A percentile compares a stretch with the other conserved stretches of the same genome.
Evolutionary conservation across 2,888 invertebrate species (phyloP).

Genomic region (Epinotia bilunana): DNA sequence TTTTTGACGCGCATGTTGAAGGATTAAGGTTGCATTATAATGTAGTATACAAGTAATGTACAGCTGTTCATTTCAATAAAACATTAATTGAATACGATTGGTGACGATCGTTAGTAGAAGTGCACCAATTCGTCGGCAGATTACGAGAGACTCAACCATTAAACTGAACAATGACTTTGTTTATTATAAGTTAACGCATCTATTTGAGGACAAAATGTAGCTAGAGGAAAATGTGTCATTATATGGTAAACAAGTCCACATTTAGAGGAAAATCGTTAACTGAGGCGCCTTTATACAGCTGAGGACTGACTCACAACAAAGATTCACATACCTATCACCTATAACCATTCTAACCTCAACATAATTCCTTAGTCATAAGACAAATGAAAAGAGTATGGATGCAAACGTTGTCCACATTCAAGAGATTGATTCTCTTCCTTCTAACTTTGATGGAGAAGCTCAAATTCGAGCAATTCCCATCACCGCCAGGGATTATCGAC

Average conservation of each 20-base stretch:
- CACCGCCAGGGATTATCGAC: conserved; percentile 58
- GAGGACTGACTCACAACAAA: conserved; percentile 41
- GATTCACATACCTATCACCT: conserved; percentile 1
- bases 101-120: not conserved
- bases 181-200: conserved; percentile 6
- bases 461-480: conserved; percentile 31
- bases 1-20: no score
- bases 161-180: conserved; percentile 9
- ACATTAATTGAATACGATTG: not conserved
- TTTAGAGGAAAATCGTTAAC: conserved; percentile 22
- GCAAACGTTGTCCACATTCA: not conserved
- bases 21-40: no score
- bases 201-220: conserved; percentile 1
- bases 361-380: conserved; percentile 15
- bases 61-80: not conserved
- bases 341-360: conserved; percentile 42
- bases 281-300: conserved; percentile 26
- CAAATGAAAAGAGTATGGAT: not conserved
- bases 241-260: conserved; percentile 11
- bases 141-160: not conserved
- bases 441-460: not conserved
- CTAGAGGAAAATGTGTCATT: conserved; percentile 11
- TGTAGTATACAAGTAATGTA: not conserved
- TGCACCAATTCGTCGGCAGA: not conserved
- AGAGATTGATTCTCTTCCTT: not conserved